These are phyloP conservation scores for Zaprionus lachaisei DNA, from an alignment of 1,140 invertebrate species.

Conservation along the genomic window DNA sequence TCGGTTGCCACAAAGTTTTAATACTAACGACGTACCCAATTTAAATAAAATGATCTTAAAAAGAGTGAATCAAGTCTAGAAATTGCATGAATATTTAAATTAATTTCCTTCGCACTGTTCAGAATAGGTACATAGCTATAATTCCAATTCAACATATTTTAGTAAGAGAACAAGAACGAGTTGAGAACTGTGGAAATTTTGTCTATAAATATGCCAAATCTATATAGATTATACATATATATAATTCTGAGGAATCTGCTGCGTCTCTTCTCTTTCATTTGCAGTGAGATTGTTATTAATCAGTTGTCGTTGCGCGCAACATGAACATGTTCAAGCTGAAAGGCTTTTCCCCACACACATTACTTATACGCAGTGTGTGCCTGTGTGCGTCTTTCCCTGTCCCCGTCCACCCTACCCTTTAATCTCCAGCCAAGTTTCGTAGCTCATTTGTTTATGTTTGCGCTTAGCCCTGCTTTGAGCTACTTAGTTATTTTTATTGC, in stretches of 20 bases:
- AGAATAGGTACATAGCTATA: too few species aligned
- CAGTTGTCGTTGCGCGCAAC: neutral
- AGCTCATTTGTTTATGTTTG: slow-evolving; percentile 41
- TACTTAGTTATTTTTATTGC: slow-evolving; percentile 58
- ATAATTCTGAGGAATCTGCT: neutral
- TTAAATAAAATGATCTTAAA: too few species aligned
- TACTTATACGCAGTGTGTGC: slow-evolving; percentile 14
- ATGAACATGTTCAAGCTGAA: slow-evolving; percentile 3
- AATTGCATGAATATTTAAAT: too few species aligned
- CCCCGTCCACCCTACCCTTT: neutral
- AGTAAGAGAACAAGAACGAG: too few species aligned
- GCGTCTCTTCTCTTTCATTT: neutral
- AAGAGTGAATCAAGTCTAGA: too few species aligned
- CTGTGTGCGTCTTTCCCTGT: neutral
- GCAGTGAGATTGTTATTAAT: neutral
- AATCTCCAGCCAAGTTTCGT: neutral
- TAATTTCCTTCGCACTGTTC: too few species aligned
- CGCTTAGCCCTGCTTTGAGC: slow-evolving; percentile 29
- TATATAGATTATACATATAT: too few species aligned
- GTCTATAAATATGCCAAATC: too few species aligned
- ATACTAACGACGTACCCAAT: too few species aligned
- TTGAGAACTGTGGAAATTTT: too few species aligned
- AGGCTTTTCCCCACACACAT: slow-evolving; percentile 12
- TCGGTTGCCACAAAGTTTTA: too few species aligned
- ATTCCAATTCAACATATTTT: too few species aligned